phyloP scores from a whole-genome alignment of 2,888 invertebrate genomes.

The Tholera decimalis region DNA sequence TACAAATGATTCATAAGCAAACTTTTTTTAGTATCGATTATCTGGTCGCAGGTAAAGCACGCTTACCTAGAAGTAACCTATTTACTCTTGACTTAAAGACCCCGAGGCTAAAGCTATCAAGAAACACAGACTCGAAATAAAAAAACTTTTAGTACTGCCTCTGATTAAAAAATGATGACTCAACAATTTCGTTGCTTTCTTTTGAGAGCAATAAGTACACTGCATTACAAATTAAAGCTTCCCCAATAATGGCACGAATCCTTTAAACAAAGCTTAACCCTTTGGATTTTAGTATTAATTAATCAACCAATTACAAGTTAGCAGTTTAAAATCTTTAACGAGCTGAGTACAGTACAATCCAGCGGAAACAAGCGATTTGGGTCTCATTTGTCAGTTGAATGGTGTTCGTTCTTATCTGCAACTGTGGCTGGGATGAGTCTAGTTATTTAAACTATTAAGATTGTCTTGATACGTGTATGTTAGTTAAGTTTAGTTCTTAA shows the following conservation, averaged over 20 bases:
- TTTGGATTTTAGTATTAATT: constrained; percentile 70
- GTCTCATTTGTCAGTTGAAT: constrained; percentile 12
- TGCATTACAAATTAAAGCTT: constrained; percentile 48
- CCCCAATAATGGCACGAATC: constrained; percentile 60
- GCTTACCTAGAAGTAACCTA: too few species aligned
- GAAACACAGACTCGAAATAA: too few species aligned
- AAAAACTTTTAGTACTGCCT: too few species aligned
- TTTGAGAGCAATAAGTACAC: constrained; percentile 24
- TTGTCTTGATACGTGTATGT: too few species aligned
- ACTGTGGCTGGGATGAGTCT: not conserved
- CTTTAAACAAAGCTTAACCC: constrained; percentile 64
- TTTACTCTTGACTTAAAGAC: too few species aligned
- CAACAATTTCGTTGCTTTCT: constrained; percentile 4
- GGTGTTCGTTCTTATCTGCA: constrained; percentile 3
- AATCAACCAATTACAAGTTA: constrained; percentile 74
- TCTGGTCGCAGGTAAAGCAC: too few species aligned
- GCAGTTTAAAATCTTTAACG: constrained; percentile 67
- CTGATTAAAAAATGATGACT: too few species aligned
- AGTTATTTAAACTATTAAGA: too few species aligned
- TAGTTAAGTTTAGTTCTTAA: too few species aligned
- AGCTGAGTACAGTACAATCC: constrained; percentile 51
- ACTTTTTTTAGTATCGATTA: too few species aligned
- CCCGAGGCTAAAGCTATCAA: too few species aligned
- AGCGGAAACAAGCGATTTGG: constrained; percentile 54
- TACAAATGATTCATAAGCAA: too few species aligned